Percentiles rank a stretch among this genome's conserved stretches.
Evolutionary conservation across 1,140 invertebrate genomes (phyloP).

Genomic region (Ruditapes philippinarum): DNA sequence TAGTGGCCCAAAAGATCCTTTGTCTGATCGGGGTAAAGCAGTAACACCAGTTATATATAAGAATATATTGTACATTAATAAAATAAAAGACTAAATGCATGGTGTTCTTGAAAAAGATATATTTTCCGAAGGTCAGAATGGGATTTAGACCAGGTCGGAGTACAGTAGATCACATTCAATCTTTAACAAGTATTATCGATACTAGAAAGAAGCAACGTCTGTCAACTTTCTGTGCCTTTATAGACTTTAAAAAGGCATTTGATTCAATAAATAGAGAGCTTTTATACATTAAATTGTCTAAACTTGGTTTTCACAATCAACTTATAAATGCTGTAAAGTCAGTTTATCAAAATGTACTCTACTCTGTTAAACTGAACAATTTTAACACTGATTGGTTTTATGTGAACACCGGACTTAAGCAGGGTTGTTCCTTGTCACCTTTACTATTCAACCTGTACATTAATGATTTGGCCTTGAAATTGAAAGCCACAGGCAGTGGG

Average conservation of each 20-base stretch:
- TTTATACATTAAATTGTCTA: too few species aligned
- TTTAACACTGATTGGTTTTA: constrained; percentile 31
- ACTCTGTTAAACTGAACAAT: neutral
- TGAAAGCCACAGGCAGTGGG: neutral
- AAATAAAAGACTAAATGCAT: constrained; percentile 18
- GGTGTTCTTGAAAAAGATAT: constrained; percentile 28
- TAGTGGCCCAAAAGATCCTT: too few species aligned
- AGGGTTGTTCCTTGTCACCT: constrained; percentile 60
- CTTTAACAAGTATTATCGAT: constrained; percentile 5
- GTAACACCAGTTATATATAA: constrained; percentile 15
- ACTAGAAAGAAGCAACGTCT: neutral
- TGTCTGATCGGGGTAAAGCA: too few species aligned
- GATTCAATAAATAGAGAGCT: constrained; percentile 14
- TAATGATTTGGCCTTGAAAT: constrained; percentile 47
- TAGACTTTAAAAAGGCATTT: constrained; percentile 8
- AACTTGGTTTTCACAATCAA: constrained; percentile 8
- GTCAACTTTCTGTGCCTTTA: neutral
- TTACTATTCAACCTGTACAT: constrained; percentile 63
- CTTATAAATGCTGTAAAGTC: constrained; percentile 28
- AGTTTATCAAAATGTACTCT: neutral
- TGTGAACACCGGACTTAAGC: constrained; percentile 38
- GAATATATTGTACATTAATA: neutral
- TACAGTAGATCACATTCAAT: neutral
- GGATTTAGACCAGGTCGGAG: neutral
- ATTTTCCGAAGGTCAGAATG: constrained; percentile 48